These are phyloP conservation scores for Catagonus wagneri DNA, from an alignment of 2,113 vertebrate species.

Conservation along the genomic window DNA sequence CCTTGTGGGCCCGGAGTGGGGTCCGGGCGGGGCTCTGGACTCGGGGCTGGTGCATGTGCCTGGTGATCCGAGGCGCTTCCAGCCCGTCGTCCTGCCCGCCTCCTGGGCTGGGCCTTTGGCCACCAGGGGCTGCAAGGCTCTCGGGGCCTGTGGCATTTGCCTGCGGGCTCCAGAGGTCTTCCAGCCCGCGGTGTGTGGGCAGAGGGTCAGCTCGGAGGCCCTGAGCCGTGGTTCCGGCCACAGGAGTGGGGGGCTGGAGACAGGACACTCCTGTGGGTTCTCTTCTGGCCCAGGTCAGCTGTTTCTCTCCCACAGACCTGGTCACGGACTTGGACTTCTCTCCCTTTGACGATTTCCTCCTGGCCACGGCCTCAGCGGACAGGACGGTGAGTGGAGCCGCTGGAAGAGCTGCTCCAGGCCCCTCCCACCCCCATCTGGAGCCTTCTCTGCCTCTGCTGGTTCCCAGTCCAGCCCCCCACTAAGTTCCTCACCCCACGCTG, in stretches of 20 bases:
- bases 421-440: neutral
- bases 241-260: neutral
- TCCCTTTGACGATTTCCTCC: constrained; percentile 93
- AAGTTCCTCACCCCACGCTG: neutral
- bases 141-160: neutral
- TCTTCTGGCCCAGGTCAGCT: neutral
- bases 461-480: too few species aligned
- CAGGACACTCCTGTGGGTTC: neutral
- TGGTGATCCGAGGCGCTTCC: neutral
- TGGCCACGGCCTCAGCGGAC: constrained; percentile 95
- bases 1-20: too few species aligned
- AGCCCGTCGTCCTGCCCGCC: neutral
- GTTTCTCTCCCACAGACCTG: constrained; percentile 87
- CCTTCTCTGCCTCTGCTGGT: accelerated
- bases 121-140: neutral
- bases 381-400: constrained; percentile 88
- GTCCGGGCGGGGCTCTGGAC: neutral
- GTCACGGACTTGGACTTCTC: constrained; percentile 97
- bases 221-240: neutral
- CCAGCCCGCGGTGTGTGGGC: neutral
- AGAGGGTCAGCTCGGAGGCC: neutral
- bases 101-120: neutral
- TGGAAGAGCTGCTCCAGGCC: accelerated
- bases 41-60: neutral
- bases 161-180: neutral